Evolutionary conservation across 2,888 invertebrate species (phyloP), one percentile per base, ranked within the genome.

Genomic region (Oligia latruncula): DNA sequence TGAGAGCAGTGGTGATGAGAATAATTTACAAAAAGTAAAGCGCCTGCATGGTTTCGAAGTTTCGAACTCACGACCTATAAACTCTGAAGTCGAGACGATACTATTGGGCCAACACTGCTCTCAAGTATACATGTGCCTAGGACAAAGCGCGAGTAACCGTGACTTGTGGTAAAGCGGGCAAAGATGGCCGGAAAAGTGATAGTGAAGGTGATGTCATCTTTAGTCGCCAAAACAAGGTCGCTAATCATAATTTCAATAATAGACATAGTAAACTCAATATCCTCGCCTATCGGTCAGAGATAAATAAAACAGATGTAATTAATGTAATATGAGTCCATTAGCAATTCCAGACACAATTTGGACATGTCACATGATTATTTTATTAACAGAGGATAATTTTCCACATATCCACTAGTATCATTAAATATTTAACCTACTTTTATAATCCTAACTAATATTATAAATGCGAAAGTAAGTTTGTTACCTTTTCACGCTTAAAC

Each of bases 251-350:
- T 73, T 60, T 67, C 58, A 80, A 73, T 73, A 58, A 66, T 75
- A 64, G 20, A 15, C 65, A 74, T 40, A 58, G 35, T 66, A 68
- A 77, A 80, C 62, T 70, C 20, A 65, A 87, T 84, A 80, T n/a
- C 52, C 74, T 20, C 62, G 3, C 23, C 11, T 73, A 80, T 77
- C 65, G 13, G 68, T 46, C n/a, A 29, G 40, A 64, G 84, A 87
- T 85, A 84, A 84, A 49, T 43, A 78, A 80, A 87, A 84, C 85
- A 85, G 87, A 85, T 84, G 85, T 84, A n/a, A 87, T 67, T 70
- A 58, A 79, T 35, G 87, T 74, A 80, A 87, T 74, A 65, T 20
- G 65, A 84, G 9, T 60, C 5, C 11, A 73, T 71, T 73, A 73
- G n/a, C 64, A 65, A 49, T 73, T 58, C 84, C 85, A 85, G 87